Evolutionary conservation across 2,113 vertebrate species (phyloP), one percentile per base, ranked within the genome.

Genomic region (Ictalurus punctatus): DNA sequence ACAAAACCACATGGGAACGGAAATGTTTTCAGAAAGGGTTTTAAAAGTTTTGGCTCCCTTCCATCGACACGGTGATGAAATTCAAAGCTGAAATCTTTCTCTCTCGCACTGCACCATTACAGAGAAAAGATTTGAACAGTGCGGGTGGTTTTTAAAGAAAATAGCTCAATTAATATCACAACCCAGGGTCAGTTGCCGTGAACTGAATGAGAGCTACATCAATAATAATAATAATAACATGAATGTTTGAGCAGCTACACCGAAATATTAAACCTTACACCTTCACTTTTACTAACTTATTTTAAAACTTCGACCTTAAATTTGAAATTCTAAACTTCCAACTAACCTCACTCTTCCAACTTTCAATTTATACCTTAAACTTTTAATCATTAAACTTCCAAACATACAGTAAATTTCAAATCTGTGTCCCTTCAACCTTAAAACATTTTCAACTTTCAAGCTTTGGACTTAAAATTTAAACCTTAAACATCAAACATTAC

Each of bases 1-100:
- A 80, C 44, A 80, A 54, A n/a, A 54, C 13, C 48, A 80, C 78
- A 56, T 80, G 48, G 78, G 48, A 80, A 30, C 78, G 78, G 48
- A 80, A 80, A 52, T 78, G 74, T 78, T 78, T 78, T 48, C 74
- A 80, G 25, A 80, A 14, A 3, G 48, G 27, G 5, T 54, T 80
- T 54, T 1, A 54, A 54, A 30, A 54, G 78, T 80, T 80, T 56
- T 48, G 74, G 21, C 74, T 80, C 48, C 78, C 16, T 54, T 80
- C 74, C 40, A 27, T 54, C 0, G 30, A 17, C 0, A 17, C 48
- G 4, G 48, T 30, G 78, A 80, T 54, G 78, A 80, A 16, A 80
- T 54, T 17, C 14, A 1, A 54, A 17, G 78, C 78, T 80, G n/a
- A 17, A 54, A 17, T 54, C 10, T 16, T 54, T n/a, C 44, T 7